phyloP scores from a whole-genome alignment of 2,888 invertebrate genomes.

The Nemoura dubitans region DNA sequence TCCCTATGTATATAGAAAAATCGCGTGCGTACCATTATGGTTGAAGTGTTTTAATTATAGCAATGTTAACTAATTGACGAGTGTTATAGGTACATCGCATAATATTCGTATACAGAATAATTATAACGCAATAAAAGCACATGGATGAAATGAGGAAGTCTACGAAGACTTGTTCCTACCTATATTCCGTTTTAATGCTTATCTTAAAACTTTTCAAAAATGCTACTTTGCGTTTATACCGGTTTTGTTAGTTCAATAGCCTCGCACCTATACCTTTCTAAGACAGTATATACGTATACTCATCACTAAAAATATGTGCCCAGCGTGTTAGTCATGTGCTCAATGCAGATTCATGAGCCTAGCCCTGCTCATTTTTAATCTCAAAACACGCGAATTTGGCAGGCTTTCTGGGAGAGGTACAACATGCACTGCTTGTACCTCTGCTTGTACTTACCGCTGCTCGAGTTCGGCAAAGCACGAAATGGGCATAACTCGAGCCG shows the following conservation, averaged over 20 bases:
- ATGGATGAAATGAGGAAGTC: neutral
- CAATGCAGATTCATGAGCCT: neutral
- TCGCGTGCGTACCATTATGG: neutral
- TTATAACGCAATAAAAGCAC: neutral
- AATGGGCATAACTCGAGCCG: neutral
- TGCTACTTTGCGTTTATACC: neutral
- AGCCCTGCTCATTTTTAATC: neutral
- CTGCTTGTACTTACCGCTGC: neutral
- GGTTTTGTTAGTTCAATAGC: constrained; percentile 12
- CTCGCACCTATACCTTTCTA: neutral
- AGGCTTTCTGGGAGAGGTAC: too few species aligned
- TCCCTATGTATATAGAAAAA: neutral
- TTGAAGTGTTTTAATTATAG: neutral
- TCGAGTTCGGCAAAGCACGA: neutral
- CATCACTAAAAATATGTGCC: too few species aligned
- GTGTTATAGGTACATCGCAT: neutral
- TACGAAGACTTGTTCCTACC: neutral
- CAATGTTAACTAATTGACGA: neutral
- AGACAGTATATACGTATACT: neutral
- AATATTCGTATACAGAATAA: neutral
- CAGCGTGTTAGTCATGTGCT: neutral
- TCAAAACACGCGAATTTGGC: neutral
- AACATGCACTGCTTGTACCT: too few species aligned
- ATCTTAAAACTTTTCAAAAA: neutral
- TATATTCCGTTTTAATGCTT: constrained; percentile 5